Evolutionary conservation across 2,797 vertebrate genomes (phyloP).

Genomic region (Cheirogaleus major): DNA sequence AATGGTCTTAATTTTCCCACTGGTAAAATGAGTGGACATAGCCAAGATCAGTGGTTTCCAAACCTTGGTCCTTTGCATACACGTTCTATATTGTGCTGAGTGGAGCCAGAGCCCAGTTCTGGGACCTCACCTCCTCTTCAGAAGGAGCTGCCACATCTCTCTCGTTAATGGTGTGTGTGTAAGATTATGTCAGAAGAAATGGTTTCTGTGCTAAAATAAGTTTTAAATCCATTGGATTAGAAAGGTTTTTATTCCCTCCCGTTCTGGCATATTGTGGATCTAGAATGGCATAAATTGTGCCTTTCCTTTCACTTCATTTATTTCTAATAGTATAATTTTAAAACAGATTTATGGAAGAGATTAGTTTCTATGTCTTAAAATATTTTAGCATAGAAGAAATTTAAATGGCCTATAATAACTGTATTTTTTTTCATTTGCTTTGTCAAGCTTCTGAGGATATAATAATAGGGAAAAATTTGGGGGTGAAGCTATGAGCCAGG

Average conservation of each 20-base stretch:
- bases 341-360: neutral
- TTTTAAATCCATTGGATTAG: neutral
- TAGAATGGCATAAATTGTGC: neutral
- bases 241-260: neutral
- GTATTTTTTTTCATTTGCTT: neutral
- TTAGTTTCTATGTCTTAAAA: neutral
- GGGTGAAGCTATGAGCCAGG: neutral
- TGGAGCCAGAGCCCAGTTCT: neutral
- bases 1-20: neutral
- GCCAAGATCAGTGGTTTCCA: neutral
- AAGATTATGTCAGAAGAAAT: neutral
- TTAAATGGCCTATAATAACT: neutral
- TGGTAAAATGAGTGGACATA: neutral
- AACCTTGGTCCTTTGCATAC: neutral
- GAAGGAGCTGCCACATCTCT: neutral
- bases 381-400: neutral
- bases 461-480: neutral
- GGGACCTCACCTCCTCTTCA: neutral
- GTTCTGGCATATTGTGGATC: neutral
- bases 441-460: neutral
- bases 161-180: neutral
- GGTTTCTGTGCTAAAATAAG: neutral
- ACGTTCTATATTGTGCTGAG: neutral
- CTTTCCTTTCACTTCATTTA: neutral
- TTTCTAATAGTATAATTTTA: conserved; percentile 11